A percentile compares a stretch with the other conserved stretches of the same genome.
Conservation (phyloP, 2,888 invertebrate genomes). For the Hedya salicella region DNA sequence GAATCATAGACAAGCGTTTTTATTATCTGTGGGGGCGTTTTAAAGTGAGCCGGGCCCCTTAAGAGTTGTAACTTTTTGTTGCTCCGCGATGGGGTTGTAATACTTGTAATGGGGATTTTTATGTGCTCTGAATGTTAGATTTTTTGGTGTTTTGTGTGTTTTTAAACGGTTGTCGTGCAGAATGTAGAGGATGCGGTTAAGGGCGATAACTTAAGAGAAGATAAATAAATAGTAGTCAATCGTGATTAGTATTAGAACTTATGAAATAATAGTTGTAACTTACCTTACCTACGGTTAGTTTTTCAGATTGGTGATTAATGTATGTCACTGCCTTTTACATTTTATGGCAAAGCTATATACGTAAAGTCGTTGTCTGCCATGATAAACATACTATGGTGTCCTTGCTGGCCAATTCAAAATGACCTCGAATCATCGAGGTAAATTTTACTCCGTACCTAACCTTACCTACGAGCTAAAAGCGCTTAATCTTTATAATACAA, state of each 20-base stretch:
- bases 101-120: conserved; percentile 48
- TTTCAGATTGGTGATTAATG: neutral
- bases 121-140: conserved; percentile 47
- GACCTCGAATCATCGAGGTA: conserved; percentile 11
- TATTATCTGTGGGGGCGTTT: conserved; percentile 81
- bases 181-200: neutral
- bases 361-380: neutral
- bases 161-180: conserved; percentile 8
- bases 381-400: neutral
- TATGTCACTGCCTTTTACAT: conserved; percentile 5
- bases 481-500: too few relatives aligned
- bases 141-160: conserved; percentile 24
- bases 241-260: neutral
- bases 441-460: neutral
- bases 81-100: conserved; percentile 63
- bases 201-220: neutral
- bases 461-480: too few relatives aligned
- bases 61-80: conserved; percentile 73
- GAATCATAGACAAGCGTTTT: conserved; percentile 77
- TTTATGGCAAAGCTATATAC: conserved; percentile 11
- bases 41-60: conserved; percentile 72
- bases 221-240: too few relatives aligned
- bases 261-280: neutral
- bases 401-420: neutral
- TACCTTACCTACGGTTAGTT: neutral